phyloP scores from a whole-genome alignment of 2,113 vertebrate species.

The Heterochromis multidens region DNA sequence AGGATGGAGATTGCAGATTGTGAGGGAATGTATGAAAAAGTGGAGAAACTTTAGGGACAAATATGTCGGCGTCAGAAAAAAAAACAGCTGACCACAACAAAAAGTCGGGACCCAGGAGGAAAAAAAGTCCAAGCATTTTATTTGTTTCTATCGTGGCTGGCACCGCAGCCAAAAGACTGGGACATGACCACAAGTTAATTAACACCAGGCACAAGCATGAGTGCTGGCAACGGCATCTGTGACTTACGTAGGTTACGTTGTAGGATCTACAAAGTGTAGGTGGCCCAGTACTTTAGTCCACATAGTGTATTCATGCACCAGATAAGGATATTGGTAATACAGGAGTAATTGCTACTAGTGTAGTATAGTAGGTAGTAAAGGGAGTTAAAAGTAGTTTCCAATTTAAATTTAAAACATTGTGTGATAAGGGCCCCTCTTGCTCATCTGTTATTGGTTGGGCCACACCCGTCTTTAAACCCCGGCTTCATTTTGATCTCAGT shows the following conservation, averaged over 20 bases:
- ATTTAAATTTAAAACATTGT: no score
- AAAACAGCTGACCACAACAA: no score
- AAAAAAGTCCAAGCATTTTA: no score
- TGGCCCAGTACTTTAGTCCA: neutral
- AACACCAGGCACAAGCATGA: neutral
- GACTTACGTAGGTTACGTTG: accelerated
- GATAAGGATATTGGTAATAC: neutral
- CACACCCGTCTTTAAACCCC: neutral
- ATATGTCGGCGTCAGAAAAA: no score
- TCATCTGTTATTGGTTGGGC: neutral
- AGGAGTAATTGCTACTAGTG: neutral
- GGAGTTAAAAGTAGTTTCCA: neutral
- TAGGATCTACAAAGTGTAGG: neutral
- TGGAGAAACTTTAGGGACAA: no score
- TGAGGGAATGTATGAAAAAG: no score
- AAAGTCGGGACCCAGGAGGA: no score
- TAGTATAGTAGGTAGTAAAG: neutral
- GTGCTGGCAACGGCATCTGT: neutral
- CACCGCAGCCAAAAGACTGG: no score
- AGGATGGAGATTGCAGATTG: no score
- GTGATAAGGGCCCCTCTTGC: no score
- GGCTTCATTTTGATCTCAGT: neutral
- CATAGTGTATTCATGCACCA: neutral
- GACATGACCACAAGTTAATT: no score
- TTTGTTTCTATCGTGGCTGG: no score